Percentiles rank a stretch among this genome's conserved stretches.
phyloP scores from a whole-genome alignment of 1,140 invertebrate species.

The Thalassaphorura encarpata region DNA sequence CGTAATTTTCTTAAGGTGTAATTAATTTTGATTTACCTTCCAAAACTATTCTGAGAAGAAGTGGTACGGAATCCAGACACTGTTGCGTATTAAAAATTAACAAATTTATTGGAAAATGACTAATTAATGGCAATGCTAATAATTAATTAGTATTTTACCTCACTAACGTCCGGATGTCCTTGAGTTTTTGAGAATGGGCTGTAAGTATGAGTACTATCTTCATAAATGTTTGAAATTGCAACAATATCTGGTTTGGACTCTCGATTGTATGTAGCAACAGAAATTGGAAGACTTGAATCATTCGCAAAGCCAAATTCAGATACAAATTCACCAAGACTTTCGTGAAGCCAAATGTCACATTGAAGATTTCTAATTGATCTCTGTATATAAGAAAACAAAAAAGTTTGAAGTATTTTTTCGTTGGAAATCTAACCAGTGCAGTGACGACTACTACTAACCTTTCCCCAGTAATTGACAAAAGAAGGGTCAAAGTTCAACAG shows the following conservation, averaged over 20 bases:
- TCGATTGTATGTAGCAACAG: slow-evolving; percentile 27
- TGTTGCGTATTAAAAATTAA: no score
- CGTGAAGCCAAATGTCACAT: slow-evolving; percentile 32
- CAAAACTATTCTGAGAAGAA: slow-evolving; percentile 29
- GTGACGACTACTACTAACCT: slow-evolving; percentile 10
- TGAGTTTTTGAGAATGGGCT: slow-evolving; percentile 18
- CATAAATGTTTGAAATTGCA: slow-evolving; percentile 31
- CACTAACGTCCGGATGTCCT: slow-evolving; percentile 31
- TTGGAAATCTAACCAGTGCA: background rate
- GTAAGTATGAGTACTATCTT: slow-evolving; percentile 25
- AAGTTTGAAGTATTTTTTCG: background rate
- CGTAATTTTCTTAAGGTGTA: background rate
- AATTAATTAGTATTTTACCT: no score
- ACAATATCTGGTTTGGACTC: slow-evolving; percentile 23
- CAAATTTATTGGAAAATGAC: no score
- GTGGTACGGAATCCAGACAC: slow-evolving; percentile 29
- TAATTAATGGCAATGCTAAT: no score
- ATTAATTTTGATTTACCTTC: slow-evolving; percentile 21
- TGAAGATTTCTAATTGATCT: slow-evolving; percentile 25
- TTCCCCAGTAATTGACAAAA: slow-evolving; percentile 32
- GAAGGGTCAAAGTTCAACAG: slow-evolving; percentile 31
- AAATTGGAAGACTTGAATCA: slow-evolving; percentile 29
- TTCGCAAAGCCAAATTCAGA: slow-evolving; percentile 32
- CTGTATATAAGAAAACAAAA: slow-evolving; percentile 12
- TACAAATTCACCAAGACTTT: slow-evolving; percentile 28